Evolutionary conservation across 2,888 invertebrate species (phyloP), one percentile per base, ranked within the genome.

Genomic region (Tetragonisca angustula): DNA sequence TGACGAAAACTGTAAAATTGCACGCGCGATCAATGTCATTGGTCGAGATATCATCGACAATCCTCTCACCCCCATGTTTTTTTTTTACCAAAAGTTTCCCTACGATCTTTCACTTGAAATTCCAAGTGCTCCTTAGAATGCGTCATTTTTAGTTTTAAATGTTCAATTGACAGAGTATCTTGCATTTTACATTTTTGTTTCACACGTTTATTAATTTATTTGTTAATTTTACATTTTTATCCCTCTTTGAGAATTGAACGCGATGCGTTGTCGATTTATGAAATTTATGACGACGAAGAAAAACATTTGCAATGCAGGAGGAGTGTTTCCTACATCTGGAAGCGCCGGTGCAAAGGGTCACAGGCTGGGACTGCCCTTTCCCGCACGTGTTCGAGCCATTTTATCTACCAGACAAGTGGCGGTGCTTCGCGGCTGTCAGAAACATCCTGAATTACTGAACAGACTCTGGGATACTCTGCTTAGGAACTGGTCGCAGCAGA

Each of bases 351-450:
- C 95, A 96, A 67, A 96, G 99, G 87, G 98, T 98, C 70, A 96
- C 98, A 43, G 99, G 99, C 19, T 99, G 98, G 96, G 99, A 99
- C 95, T 98, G 99, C 4, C 99, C 99, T 19, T 99, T 99, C 95
- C 98, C 99, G 9, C 98, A 98, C 95, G 96, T 99, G 70, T 99
- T 97, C 95, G 99, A 99, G 94, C 97, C 98, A 0, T 98, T 99
- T 95, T 99, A 99, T 95, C 94, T 99, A 88, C 99, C 99, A 0
- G 98, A 98, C 94, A 98, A 97, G 94, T 98, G 98, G 97, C 96
- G 99, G 73, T 99, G 99, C 93, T 96, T 98, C 83, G 97, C 98
- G 79, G 98, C 97, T 0, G 95, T 99, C 65, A 96, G 96, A 86
- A 96, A 97, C 79, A 94, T 97, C 0, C 93, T 98, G 2, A 95